Evolutionary conservation across 2,888 invertebrate species (phyloP), one percentile per base, ranked within the genome.

Genomic region (Caenorhabditis sinica): DNA sequence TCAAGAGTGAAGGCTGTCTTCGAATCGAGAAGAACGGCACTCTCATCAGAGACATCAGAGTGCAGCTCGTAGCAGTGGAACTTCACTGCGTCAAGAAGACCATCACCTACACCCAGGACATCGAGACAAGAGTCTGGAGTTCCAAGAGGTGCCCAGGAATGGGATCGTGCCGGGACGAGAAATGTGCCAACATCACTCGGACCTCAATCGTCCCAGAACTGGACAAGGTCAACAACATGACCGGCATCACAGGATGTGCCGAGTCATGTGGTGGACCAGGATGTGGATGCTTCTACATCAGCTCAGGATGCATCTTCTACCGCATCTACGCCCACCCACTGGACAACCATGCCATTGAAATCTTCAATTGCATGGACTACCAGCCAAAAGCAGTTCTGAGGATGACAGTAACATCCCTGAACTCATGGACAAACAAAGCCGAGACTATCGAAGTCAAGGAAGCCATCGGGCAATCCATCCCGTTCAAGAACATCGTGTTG

Each of bases 221-320:
- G 15, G 8, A 40, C 20, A 13, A 20, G 0, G 56, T 20, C 0
- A 56, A 66, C 58, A 25, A 45, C 6, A 25, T 43, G 28, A 40
- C 43, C 5, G 73, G 81, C n/a, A 65, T 17, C 28, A 66, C 56
- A 0, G 23, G 28, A n/a, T 81, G 81, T 20, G 8, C 30, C 1
- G 72, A 61, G 43, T 58, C 65, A 23, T 81, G 81, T 36, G 72
- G 73, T 66, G 28, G 45, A 53, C 5, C 23, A 8, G 72, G 66
- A 8, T 81, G 81, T 15, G 73, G 33, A 11, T 81, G 81, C 49
- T 36, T 36, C n/a, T 72, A 9, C 33, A 17, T 43, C 13, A 33
- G 45, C 15, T 65, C 72, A 4, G 81, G 40, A 43, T 81, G 81
- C 17, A 5, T 81, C 0, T 81, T 81, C 40, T 66, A 66, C 30